phyloP scores from a whole-genome alignment of 1,140 invertebrate genomes.

The Drosophila truncata region DNA sequence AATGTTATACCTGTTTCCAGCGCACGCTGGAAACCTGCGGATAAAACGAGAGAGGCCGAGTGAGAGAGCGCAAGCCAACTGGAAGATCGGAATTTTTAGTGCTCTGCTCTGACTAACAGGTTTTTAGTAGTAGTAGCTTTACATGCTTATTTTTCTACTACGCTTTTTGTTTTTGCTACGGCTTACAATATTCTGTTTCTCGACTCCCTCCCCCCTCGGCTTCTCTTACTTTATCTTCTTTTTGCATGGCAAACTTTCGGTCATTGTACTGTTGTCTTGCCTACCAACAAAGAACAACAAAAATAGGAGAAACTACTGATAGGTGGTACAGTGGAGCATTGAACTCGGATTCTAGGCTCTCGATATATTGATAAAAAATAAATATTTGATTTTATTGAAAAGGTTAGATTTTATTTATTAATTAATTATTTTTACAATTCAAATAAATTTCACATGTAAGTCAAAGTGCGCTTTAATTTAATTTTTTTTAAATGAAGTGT shows the following conservation, averaged over 20 bases:
- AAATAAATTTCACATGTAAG: too few species aligned
- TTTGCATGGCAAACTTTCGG: slow-evolving; percentile 73
- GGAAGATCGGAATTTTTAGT: slow-evolving; percentile 82
- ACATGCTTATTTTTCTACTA: slow-evolving; percentile 68
- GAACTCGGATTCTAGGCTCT: not conserved
- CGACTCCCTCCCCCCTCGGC: slow-evolving; percentile 14
- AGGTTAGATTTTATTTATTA: not conserved
- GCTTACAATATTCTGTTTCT: slow-evolving; percentile 53
- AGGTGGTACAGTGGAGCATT: slow-evolving; percentile 30
- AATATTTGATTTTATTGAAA: not conserved
- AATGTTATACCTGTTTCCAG: slow-evolving; percentile 71
- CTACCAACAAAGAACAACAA: slow-evolving; percentile 38
- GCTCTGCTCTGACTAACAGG: slow-evolving; percentile 61
- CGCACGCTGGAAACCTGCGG: slow-evolving; percentile 4
- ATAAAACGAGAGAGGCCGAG: slow-evolving; percentile 24
- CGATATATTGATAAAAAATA: not conserved
- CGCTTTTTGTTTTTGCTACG: slow-evolving; percentile 61
- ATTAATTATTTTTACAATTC: too few species aligned
- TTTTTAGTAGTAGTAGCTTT: slow-evolving; percentile 51
- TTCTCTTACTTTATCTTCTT: slow-evolving; percentile 26
- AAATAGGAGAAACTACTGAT: slow-evolving; percentile 24
- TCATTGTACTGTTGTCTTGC: slow-evolving; percentile 71
- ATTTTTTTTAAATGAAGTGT: too few species aligned
- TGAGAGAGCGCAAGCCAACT: slow-evolving; percentile 49
- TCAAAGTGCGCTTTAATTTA: too few species aligned